phyloP scores from a whole-genome alignment of 2,888 invertebrate genomes.

The Gastrophysa polygoni region DNA sequence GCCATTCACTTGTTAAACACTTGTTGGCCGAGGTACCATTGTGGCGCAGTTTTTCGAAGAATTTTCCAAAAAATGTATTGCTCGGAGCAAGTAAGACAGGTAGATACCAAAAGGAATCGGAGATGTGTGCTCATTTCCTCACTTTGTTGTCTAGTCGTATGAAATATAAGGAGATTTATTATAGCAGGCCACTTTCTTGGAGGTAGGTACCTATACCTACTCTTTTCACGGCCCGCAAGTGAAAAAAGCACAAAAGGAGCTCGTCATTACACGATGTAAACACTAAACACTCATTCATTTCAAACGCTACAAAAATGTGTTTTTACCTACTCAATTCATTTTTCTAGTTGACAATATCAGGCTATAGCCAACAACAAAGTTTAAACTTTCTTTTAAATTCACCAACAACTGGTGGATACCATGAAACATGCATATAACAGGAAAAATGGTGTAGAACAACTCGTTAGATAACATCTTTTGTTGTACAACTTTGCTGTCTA shows the following conservation, averaged over 20 bases:
- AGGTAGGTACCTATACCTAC: too few species aligned
- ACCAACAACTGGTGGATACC: too few species aligned
- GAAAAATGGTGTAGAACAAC: too few species aligned
- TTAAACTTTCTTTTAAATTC: too few species aligned
- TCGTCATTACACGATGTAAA: background rate
- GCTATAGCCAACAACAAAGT: too few species aligned
- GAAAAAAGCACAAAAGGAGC: background rate
- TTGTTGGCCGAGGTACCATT: slow-evolving; percentile 44
- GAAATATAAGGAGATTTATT: slow-evolving; percentile 1
- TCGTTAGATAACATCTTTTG: too few species aligned
- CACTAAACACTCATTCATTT: background rate
- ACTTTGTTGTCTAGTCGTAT: slow-evolving; percentile 1
- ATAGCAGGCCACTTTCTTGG: background rate
- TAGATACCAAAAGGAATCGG: background rate
- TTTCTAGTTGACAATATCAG: too few species aligned
- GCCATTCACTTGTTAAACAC: slow-evolving; percentile 52
- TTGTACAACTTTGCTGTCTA: too few species aligned
- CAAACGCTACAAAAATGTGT: background rate
- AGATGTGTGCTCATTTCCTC: slow-evolving; percentile 1
- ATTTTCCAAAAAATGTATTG: slow-evolving; percentile 37
- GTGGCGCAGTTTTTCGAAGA: slow-evolving; percentile 42
- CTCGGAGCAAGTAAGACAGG: slow-evolving; percentile 15
- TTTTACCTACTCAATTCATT: too few species aligned
- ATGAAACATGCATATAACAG: too few species aligned
- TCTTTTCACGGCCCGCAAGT: background rate